Evolutionary conservation across 1,140 invertebrate genomes (phyloP).

Genomic region (Drosophila oshimai): DNA sequence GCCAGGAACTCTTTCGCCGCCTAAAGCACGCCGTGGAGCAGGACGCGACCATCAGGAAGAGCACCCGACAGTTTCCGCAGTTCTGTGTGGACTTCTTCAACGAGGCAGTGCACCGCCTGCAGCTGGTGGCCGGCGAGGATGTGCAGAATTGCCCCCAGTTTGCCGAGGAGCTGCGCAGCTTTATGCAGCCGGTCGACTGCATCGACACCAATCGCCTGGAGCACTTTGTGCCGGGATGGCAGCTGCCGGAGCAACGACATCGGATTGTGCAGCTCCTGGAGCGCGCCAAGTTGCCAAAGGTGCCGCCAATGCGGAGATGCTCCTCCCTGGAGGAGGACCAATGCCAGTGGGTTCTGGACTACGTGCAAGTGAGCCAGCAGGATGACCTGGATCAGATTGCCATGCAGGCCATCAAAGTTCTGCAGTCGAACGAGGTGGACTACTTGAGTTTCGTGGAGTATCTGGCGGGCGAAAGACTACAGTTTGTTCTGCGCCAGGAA

Average conservation of each 20-base stretch:
- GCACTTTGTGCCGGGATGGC: constrained; percentile 85
- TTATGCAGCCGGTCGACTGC: constrained; percentile 75
- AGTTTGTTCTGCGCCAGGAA: neutral
- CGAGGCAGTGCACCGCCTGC: constrained; percentile 85
- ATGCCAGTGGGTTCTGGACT: constrained; percentile 64
- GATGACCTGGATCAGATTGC: constrained; percentile 41
- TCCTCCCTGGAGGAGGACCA: neutral
- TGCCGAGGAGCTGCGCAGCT: constrained; percentile 84
- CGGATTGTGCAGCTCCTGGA: constrained; percentile 44
- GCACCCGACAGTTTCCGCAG: constrained; percentile 83
- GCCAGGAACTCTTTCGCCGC: constrained; percentile 86
- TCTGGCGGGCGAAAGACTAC: constrained; percentile 38
- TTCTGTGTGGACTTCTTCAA: constrained; percentile 87
- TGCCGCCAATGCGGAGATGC: neutral
- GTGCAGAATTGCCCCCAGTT: constrained; percentile 83
- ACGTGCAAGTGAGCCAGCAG: constrained; percentile 23
- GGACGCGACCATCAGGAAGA: constrained; percentile 83
- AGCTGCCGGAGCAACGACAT: constrained; percentile 10
- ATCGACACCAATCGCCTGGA: constrained; percentile 82
- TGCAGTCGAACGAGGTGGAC: constrained; percentile 11
- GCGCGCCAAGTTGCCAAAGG: constrained; percentile 43
- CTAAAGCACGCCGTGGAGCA: constrained; percentile 84
- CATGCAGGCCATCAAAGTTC: constrained; percentile 34
- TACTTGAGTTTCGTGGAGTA: constrained; percentile 51
- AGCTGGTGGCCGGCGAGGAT: constrained; percentile 85